Evolutionary conservation across 1,140 invertebrate genomes (phyloP), one percentile per base, ranked within the genome.

Genomic region (Ladona fulva): DNA sequence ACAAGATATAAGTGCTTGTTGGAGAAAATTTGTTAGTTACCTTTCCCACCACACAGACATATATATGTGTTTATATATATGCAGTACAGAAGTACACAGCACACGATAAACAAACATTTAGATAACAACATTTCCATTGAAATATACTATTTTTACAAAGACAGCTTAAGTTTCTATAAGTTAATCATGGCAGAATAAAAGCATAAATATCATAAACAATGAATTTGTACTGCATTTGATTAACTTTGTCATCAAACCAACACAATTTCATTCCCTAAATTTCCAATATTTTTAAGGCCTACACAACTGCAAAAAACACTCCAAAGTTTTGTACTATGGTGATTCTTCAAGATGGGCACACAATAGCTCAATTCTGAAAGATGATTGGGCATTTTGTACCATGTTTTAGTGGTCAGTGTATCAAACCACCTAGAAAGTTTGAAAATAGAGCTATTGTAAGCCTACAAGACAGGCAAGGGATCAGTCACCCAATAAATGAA

Each of bases 111-210:
- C 52, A 66, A 66, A 66, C 52, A 66, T 66, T 66, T 66, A 66
- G 52, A 66, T 66, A 66, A 66, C 52, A 66, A 66, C 52, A 66
- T 66, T 66, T 66, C 52, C 52, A 66, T 66, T 66, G 52, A 66
- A 66, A 66, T 66, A 66, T 66, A 19, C 52, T 66, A 66, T 66
- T 66, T 37, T 66, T 66, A 66, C 14, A 66, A 66, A 66, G 52
- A 66, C n/a, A 66, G 52, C 52, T 66, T 66, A 3, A 19, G n/a
- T 66, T 22, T 66, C 52, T 66, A 66, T 19, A 66, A 66, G n/a
- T 66, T 66, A 66, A 6, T 66, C n/a, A 22, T 66, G 52, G 52
- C 52, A 66, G 3, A 66, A 66, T 66, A 66, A 66, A 66, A 66
- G 52, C 52, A 66, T 66, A 66, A 16, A 66, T 66, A 66, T 66